These are phyloP conservation scores for Campylomormyrus tamandua DNA, from an alignment of 2,113 vertebrate genomes.

Conservation along the genomic window DNA sequence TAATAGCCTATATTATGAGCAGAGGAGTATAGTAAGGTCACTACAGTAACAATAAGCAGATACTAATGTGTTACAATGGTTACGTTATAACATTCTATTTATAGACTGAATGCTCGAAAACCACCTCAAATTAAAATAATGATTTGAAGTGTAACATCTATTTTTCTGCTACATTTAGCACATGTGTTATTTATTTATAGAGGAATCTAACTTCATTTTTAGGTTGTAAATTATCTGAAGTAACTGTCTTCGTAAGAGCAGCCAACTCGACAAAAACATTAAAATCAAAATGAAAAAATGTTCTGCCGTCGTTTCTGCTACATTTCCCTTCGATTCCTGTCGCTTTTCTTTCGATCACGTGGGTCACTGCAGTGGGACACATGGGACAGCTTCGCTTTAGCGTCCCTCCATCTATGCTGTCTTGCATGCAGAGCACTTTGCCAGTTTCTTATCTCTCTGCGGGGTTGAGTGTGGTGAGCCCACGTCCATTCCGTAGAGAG, in stretches of 20 bases:
- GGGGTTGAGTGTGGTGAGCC: background rate
- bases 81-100: background rate
- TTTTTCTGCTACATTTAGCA: background rate
- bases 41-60: background rate
- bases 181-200: background rate
- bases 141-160: background rate
- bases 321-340: background rate
- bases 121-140: background rate
- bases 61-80: background rate
- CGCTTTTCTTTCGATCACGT: background rate
- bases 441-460: background rate
- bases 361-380: background rate
- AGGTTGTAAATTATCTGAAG: background rate
- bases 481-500: background rate
- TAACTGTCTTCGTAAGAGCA: background rate
- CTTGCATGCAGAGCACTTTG: background rate
- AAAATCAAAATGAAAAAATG: background rate
- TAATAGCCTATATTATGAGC: background rate
- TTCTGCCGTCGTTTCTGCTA: background rate
- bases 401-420: background rate
- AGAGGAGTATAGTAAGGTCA: background rate
- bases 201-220: background rate
- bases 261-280: background rate
- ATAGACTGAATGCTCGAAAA: background rate
- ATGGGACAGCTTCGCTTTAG: background rate